A percentile compares a stretch with the other conserved stretches of the same genome.
Conservation (phyloP, 2,888 invertebrate species). For the Dicycla oo region DNA sequence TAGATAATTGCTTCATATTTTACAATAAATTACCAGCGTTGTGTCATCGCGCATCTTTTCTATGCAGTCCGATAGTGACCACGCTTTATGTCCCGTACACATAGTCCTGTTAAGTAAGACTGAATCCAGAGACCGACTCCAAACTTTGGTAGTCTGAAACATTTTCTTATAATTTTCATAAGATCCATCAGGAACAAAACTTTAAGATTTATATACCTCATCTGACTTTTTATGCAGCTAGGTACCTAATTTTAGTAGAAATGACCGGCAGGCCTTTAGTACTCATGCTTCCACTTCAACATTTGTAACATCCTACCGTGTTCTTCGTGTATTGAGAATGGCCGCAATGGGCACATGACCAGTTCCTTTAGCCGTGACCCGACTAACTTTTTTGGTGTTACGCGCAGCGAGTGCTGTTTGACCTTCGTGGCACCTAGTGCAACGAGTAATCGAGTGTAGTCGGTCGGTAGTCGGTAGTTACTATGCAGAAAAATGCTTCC, state of each 20-base stretch:
- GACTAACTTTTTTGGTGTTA: constrained; percentile 41
- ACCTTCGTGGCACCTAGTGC: constrained; percentile 38
- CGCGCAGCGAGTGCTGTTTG: constrained; percentile 27
- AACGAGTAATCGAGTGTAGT: constrained; percentile 21
- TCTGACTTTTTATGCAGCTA: no score
- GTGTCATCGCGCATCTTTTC: no score
- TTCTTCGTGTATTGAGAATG: constrained; percentile 10
- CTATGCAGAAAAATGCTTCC: no score
- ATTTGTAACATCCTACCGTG: constrained; percentile 1
- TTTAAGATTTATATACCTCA: not conserved
- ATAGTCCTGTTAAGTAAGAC: no score
- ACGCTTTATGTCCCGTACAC: no score
- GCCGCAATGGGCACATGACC: constrained; percentile 45
- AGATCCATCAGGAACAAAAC: not conserved
- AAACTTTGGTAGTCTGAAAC: no score
- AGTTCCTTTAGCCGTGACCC: constrained; percentile 50
- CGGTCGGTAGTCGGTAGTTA: not conserved
- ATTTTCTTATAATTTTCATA: no score
- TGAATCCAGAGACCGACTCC: no score
- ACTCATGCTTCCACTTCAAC: not conserved
- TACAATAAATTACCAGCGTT: no score
- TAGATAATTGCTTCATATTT: no score
- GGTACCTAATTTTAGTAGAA: no score
- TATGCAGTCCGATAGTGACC: no score
- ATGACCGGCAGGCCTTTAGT: not conserved